Base-by-base conservation (phyloP, 2,888 invertebrate genomes). In the Drosophila mimica region DNA sequence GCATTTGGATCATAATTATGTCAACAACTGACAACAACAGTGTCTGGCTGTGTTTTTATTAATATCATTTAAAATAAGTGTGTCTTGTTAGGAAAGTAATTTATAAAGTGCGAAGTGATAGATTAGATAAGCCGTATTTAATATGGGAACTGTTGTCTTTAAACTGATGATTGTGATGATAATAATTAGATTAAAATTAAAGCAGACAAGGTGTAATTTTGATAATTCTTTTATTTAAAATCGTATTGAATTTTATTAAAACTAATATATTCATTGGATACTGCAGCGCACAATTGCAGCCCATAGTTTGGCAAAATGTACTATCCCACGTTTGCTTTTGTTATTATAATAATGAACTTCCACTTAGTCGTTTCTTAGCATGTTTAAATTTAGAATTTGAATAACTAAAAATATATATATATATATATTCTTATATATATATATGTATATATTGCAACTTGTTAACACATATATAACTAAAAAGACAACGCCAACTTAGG, bases 221-320 rank as follows among this genome's bases (percentile, higher is more conserved):
- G 74, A 81, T 76, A 74, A 77, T 79, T 81, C 56, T 53, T 75
- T 72, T 85, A 88, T 88, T 88, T 81, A 61, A 76, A 73, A 68
- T 67, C 49, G 17, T 17, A 7, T 34, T 68, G 9, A 71, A 71
- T 52, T 73, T 30, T 77, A 79, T 77, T 85, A 85, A 53, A 83
- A 73, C 81, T 85, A 85, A 73, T 68, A 71, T 52, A 79, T 73
- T 58, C 52, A 3, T 74, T 53, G 61, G 60, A 81, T 76, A 79
- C 59, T 80, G 80, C 57, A 56, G 81, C 70, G 65, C 70, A 31
- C 52, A 28, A 54, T 49, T 66, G 63, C 77, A 74, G 70, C 38
- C 54, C 66, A 66, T 64, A 56, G 43, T 36, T 76, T 61, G 54
- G 64, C 79, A 76, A 72, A 52, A 70, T 69, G 66, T 48, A 48